Base-by-base conservation (phyloP, 2,113 vertebrate genomes). In the Probosciger aterrimus region DNA sequence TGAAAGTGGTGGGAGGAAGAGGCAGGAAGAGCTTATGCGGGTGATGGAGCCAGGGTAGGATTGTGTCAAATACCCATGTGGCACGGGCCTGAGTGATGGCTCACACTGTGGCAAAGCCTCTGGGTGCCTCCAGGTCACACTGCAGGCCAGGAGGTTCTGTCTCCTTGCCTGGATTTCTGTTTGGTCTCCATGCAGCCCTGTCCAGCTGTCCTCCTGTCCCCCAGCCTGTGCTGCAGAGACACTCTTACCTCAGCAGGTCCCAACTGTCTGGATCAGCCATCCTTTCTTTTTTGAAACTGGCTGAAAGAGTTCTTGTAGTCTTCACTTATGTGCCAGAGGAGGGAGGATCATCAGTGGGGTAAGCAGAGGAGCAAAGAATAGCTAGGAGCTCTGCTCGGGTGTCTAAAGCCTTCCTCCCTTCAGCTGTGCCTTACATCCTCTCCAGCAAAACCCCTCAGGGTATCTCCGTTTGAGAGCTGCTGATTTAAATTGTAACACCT, bases 61-160 rank as follows among this genome's bases (percentile, higher is more conserved):
- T 37, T 46, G 1, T 2, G 1, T 27, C 33, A n/a, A n/a, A 16
- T 7, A 33, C 57, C 49, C 0, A 0, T 2, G 2, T 3, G 2
- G 62, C 6, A 0, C 1, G 0, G 37, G 55, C 19, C 41, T 25
- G 49, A 23, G 2, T 15, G 28, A 22, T 5, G 2, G 43, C 31
- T 80, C 4, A 3, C 1, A 0, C 65, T 7, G 67, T 23, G 39
- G 44, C 44, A 78, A 31, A 46, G 85, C 52, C 60, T 22, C 30
- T 37, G 35, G 46, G 24, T 60, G 57, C 65, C 52, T 3, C 57
- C 18, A 59, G 41, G 23, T 71, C 71, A 23, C 0, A 0, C 25
- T 69, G 5, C 35, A 14, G 46, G 53, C 63, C 47, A 30, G 30
- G 9, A 35, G 30, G 44, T 41, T 43, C 50, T 41, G 57, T 41